A percentile compares a stretch with the other conserved stretches of the same genome.
Evolutionary conservation across 2,797 vertebrate genomes (phyloP).

Genomic region (Margarornis squamiger): DNA sequence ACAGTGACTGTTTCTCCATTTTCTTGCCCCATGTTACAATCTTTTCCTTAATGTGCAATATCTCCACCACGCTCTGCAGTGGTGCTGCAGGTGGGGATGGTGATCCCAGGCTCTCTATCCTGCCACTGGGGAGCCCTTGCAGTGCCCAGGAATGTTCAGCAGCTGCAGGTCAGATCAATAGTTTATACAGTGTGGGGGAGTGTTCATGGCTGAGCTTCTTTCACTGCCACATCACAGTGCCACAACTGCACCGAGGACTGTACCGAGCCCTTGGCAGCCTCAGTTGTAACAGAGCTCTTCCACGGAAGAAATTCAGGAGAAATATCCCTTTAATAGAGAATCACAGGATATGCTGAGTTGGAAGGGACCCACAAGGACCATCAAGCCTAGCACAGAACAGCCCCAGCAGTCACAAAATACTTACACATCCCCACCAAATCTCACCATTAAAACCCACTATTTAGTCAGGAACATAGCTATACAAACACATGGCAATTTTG

Average conservation of each 20-base stretch:
- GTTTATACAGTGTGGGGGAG: conserved; percentile 8
- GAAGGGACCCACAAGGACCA: not conserved
- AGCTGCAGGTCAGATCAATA: conserved; percentile 32
- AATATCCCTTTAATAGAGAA: not conserved
- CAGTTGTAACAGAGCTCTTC: not conserved
- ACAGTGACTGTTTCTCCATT: conserved; percentile 24
- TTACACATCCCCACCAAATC: not conserved
- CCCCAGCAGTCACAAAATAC: not conserved
- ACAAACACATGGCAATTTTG: not conserved
- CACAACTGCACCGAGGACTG: not conserved
- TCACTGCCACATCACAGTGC: not conserved
- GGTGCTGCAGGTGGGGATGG: conserved; percentile 16
- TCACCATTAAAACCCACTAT: not conserved
- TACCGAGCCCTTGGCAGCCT: not conserved
- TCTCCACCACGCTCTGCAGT: not conserved
- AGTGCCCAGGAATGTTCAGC: not conserved
- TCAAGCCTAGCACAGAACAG: not conserved
- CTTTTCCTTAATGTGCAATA: not conserved
- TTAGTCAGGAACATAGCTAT: not conserved
- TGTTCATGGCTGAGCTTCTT: conserved; percentile 11
- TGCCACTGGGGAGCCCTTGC: not conserved
- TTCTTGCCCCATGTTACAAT: conserved; percentile 24
- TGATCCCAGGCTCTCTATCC: not conserved
- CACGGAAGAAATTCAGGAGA: not conserved
- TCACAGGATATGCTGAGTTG: not conserved